Evolutionary conservation across 2,113 vertebrate genomes (phyloP).

Genomic region (Phaetusa simplex): DNA sequence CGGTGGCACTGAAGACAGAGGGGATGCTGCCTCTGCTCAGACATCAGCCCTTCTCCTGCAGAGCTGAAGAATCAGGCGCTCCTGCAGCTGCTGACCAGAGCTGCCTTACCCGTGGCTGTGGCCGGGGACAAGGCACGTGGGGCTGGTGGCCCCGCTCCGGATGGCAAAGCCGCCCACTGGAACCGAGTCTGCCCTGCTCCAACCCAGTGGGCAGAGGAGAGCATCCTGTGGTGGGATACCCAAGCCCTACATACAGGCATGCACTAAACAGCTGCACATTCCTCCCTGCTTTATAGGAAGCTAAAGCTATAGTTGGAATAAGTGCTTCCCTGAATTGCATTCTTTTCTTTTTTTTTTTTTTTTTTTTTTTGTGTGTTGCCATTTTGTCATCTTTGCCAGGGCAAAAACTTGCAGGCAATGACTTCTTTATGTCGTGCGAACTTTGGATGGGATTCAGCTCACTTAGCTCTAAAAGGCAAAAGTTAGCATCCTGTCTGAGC

Average conservation of each 20-base stretch:
- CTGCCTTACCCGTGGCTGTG: not conserved
- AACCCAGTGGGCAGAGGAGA: not conserved
- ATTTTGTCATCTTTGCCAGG: not conserved
- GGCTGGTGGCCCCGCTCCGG: not conserved
- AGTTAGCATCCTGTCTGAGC: slow-evolving; percentile 15
- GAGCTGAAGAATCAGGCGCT: not conserved
- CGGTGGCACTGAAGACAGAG: not conserved
- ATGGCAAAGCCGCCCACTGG: not conserved
- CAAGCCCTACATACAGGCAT: not conserved
- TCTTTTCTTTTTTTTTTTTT: not conserved
- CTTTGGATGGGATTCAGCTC: slow-evolving; percentile 13
- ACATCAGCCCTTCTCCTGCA: not conserved
- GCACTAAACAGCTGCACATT: not conserved
- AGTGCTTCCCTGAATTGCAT: not conserved
- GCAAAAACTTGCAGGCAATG: not conserved
- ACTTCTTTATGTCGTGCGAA: not conserved
- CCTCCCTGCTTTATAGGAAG: not conserved
- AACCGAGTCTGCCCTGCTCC: accelerated
- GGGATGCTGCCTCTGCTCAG: not conserved
- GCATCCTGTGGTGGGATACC: not conserved
- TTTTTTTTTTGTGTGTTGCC: not conserved
- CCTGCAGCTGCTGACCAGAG: accelerated
- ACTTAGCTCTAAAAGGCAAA: not conserved
- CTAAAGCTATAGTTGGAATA: not conserved
- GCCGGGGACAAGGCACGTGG: accelerated